Evolutionary conservation across 92 coral and sea anemone species (phyloP), one percentile per base, ranked within the genome.

Genomic region (Siderastrea siderea): DNA sequence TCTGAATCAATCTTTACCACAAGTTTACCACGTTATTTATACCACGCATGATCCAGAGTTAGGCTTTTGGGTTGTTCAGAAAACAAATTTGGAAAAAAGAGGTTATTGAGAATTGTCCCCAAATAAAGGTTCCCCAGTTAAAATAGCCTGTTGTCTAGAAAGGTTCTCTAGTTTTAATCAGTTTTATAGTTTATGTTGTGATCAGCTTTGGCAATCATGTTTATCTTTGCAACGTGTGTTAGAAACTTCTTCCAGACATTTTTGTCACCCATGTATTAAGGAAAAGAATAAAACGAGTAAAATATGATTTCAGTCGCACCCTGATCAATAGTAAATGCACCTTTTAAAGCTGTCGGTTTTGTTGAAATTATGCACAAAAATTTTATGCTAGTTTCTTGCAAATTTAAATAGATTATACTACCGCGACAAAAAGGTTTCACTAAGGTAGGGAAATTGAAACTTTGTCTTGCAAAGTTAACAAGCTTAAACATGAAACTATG

Each of bases 401-500:
- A 63, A 64, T 10, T 48, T 19, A 51, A 80, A 58, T 53, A 50
- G 75, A 19, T 54, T 50, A 66, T 10, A 14, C 45, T 17, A 19
- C 45, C 51, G 49, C 10, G 7, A 52, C 1, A 47, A 66, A 26
- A 71, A 52, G 51, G n/a, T 26, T 52, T 51, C 38, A 14, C 75
- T 43, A 55, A 26, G 10, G 38, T 51, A 6, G 16, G 55, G 61
- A 44, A n/a, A 9, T 13, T 66, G 52, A 48, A 38, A 51, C 19
- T 81, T 68, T 71, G 62, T 54, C 43, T 57, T 44, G 77, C 16
- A 71, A 55, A 46, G 47, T 8, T 17, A 9, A 44, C 46, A 55
- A 68, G 53, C 1, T 11, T 38, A 46, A 69, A 82, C 38, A 69
- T 71, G 78, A 58, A 82, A 69, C 67, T 47, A 46, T 55, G 68